These are phyloP conservation scores for Atractosteus spatula DNA, from an alignment of 2,113 vertebrate genomes.

Conservation along the genomic window DNA sequence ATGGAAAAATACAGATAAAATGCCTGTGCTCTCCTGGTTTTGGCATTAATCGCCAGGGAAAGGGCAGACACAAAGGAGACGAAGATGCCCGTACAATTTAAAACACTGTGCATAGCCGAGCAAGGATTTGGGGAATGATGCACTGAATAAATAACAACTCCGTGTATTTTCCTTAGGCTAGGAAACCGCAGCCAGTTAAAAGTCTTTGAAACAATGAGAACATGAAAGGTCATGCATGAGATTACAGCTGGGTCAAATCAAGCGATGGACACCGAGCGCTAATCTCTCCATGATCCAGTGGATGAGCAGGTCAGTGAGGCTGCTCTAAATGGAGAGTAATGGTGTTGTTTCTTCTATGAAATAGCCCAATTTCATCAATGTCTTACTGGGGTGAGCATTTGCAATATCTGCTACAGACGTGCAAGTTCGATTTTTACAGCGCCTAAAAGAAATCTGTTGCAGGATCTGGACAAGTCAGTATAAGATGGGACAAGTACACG, in stretches of 20 bases:
- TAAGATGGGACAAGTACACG: no score
- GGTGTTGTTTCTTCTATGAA: slow-evolving; percentile 1
- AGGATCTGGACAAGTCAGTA: no score
- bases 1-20: neutral
- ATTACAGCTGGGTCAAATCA: neutral
- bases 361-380: neutral
- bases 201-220: slow-evolving; percentile 5
- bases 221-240: slow-evolving; percentile 7
- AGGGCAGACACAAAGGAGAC: neutral
- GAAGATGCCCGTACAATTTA: neutral
- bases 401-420: neutral
- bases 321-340: slow-evolving; percentile 9
- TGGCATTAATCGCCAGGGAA: neutral
- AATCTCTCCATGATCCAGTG: slow-evolving; percentile 13
- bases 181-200: neutral
- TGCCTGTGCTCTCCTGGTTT: neutral
- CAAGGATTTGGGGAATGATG: neutral
- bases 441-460: no score
- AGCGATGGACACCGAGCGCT: slow-evolving; percentile 12
- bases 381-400: neutral
- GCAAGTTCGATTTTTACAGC: no score
- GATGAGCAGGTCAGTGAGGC: slow-evolving; percentile 13
- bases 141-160: slow-evolving; percentile 4
- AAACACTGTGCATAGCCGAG: neutral
- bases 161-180: neutral